Percentiles rank a stretch among this genome's conserved stretches.
Conservation (phyloP, 1,140 invertebrate species). For the Pseudomyrmex concolor region DNA sequence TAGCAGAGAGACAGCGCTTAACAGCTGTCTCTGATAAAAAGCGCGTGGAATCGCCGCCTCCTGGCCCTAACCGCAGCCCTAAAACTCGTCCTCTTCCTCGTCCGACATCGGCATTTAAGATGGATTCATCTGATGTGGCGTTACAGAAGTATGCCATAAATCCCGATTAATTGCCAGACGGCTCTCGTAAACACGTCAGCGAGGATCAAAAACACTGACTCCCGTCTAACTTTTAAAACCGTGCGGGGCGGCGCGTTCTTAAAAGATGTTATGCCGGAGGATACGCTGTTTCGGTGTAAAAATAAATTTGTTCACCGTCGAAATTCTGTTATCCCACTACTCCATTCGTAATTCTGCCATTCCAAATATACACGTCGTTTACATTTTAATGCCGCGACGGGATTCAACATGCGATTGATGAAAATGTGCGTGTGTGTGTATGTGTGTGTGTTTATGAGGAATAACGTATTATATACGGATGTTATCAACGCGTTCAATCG, state of each 20-base stretch:
- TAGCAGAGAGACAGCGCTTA: conserved; percentile 61
- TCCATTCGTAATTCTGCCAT: too few relatives aligned
- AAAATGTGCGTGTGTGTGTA: conserved; percentile 8
- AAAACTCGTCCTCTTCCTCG: conserved; percentile 64
- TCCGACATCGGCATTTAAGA: conserved; percentile 72
- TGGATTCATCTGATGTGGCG: conserved; percentile 75
- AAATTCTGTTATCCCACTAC: not conserved
- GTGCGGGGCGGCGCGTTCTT: not conserved
- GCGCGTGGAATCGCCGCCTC: conserved; percentile 62
- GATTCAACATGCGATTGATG: conserved; percentile 10
- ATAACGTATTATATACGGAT: not conserved
- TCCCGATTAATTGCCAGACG: conserved; percentile 81
- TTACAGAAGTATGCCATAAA: conserved; percentile 77
- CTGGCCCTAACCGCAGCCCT: conserved; percentile 63
- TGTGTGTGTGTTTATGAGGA: not conserved
- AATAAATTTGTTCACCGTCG: conserved; percentile 29
- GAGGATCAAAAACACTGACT: conserved; percentile 54
- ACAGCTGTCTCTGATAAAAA: conserved; percentile 79
- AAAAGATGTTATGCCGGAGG: conserved; percentile 2
- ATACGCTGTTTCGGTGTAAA: conserved; percentile 3
- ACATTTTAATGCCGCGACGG: conserved; percentile 26
- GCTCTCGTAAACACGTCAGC: conserved; percentile 77
- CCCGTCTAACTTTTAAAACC: conserved; percentile 24
- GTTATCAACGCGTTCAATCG: conserved; percentile 45
- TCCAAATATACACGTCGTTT: conserved; percentile 20